Conservation (phyloP, 1,140 invertebrate genomes). For the Bombus waltoni region DNA sequence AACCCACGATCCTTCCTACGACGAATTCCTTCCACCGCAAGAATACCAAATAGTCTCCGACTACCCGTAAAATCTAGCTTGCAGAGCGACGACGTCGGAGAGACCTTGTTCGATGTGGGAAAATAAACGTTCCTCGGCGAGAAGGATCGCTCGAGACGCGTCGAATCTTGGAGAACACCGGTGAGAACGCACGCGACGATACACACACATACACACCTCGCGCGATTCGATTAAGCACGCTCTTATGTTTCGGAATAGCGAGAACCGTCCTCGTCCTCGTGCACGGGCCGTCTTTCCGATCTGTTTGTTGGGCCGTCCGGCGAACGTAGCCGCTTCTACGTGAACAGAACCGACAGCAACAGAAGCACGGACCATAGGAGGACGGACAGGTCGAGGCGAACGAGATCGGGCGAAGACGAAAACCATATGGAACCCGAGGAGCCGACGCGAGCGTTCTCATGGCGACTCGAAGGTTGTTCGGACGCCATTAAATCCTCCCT, state of each 20-base stretch:
- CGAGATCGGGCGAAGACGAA: slow-evolving; percentile 65
- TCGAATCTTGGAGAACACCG: too few relatives aligned
- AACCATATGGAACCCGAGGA: slow-evolving; percentile 72
- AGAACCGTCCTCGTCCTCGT: slow-evolving; percentile 32
- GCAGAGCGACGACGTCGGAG: neutral
- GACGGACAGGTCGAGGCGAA: slow-evolving; percentile 61
- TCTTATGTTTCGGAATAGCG: slow-evolving; percentile 12
- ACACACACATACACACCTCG: slow-evolving; percentile 16
- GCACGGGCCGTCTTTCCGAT: slow-evolving; percentile 28
- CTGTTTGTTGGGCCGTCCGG: slow-evolving; percentile 3
- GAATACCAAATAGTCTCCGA: neutral
- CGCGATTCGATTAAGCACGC: slow-evolving; percentile 26
- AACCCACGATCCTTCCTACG: too few relatives aligned
- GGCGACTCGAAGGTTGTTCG: slow-evolving; percentile 78
- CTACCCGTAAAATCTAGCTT: neutral
- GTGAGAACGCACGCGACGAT: slow-evolving; percentile 9
- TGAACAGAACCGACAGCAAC: slow-evolving; percentile 66
- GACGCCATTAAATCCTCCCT: slow-evolving; percentile 80
- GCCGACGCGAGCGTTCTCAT: slow-evolving; percentile 72
- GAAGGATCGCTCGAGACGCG: neutral
- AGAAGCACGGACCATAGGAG: slow-evolving; percentile 61
- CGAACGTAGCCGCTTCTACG: slow-evolving; percentile 65
- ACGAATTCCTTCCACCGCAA: neutral
- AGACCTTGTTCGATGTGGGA: neutral
- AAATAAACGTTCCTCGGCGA: neutral